Percentiles rank a stretch among this genome's conserved stretches.
These are phyloP conservation scores for Petrolisthes manimaculis DNA, from an alignment of 2,888 invertebrate genomes.

Conservation along the genomic window DNA sequence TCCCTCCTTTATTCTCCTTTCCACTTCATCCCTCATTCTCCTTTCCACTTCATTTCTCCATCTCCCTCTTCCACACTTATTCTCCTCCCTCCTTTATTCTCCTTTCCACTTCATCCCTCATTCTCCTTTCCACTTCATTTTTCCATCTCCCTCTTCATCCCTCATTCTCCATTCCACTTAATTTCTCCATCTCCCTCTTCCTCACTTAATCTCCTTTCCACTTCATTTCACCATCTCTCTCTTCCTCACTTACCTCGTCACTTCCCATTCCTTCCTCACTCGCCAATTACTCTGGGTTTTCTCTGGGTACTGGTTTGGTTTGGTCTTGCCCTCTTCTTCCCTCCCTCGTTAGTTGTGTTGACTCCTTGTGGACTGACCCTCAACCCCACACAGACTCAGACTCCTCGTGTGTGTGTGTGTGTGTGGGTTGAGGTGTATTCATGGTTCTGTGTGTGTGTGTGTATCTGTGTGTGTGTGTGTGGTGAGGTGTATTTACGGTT, in stretches of 20 bases:
- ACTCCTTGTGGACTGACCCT: background rate
- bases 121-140: background rate
- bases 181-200: background rate
- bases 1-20: background rate
- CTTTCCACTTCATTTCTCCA: background rate
- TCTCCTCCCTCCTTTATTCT: background rate
- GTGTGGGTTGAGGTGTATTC: background rate
- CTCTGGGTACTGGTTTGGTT: background rate
- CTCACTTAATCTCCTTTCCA: background rate
- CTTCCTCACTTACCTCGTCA: background rate
- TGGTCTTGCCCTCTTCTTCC: background rate
- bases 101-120: background rate
- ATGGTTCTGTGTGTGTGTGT: no score
- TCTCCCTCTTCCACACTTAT: background rate
- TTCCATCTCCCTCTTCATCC: background rate
- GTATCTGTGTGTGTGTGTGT: background rate
- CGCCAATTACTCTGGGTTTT: background rate
- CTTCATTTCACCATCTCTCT: background rate
- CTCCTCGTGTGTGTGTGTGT: background rate
- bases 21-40: background rate
- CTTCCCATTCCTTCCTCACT: background rate
- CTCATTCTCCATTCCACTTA: background rate
- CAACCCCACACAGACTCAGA: background rate
- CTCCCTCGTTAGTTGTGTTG: background rate
- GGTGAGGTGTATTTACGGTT: background rate